Evolutionary conservation across 2,113 vertebrate genomes (phyloP).

Genomic region (Gadus chalcogrammus): DNA sequence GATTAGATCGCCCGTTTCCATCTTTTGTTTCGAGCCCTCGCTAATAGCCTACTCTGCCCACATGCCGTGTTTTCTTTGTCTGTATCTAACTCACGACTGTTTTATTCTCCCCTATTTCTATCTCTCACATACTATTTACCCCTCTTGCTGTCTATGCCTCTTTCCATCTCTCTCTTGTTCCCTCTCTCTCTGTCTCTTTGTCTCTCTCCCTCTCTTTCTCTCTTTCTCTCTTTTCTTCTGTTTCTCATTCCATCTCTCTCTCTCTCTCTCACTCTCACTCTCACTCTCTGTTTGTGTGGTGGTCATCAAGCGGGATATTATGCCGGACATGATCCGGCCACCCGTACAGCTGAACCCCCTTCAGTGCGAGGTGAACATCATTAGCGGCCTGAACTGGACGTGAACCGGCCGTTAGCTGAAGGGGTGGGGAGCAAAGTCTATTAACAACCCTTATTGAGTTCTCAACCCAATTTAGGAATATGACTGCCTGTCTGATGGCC

Average conservation of each 20-base stretch:
- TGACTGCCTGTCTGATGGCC: slow-evolving; percentile 22
- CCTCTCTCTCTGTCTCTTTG: background rate
- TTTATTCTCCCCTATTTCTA: background rate
- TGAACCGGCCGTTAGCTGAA: slow-evolving; percentile 50
- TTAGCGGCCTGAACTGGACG: slow-evolving; percentile 52
- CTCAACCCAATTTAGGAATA: slow-evolving; percentile 49
- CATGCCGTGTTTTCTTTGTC: background rate
- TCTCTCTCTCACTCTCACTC: background rate
- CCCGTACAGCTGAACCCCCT: slow-evolving; percentile 18
- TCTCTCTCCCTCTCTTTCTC: background rate
- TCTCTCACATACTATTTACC: background rate
- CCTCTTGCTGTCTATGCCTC: background rate
- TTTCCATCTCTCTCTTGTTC: background rate
- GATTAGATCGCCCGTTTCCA: background rate
- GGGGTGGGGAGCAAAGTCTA: slow-evolving; percentile 41
- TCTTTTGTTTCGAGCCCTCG: background rate
- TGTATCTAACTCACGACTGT: background rate
- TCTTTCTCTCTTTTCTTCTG: too few relatives aligned
- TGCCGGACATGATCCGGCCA: slow-evolving; percentile 36
- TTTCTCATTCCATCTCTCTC: background rate
- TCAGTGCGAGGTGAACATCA: slow-evolving; percentile 41
- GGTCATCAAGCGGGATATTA: slow-evolving; percentile 39
- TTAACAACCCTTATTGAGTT: slow-evolving; percentile 64
- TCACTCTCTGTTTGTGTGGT: slow-evolving; percentile 7
- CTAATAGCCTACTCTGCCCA: background rate